Percentiles rank a stretch among this genome's conserved stretches.
phyloP scores from a whole-genome alignment of 1,140 invertebrate genomes.

The Whitmania pigra region DNA sequence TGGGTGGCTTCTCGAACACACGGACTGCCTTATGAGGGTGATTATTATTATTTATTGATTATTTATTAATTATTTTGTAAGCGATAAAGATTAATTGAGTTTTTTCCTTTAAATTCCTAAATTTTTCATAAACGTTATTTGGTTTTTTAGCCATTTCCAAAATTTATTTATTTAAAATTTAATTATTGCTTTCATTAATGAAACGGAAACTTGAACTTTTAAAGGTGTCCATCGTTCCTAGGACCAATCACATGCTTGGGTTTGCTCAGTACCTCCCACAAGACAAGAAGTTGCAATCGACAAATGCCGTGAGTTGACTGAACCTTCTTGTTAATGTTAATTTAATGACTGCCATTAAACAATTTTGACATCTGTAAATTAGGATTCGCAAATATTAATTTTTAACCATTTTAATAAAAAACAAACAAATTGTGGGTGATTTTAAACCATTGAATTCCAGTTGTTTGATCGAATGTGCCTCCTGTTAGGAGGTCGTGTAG shows the following conservation, averaged over 20 bases:
- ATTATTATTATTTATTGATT: background rate
- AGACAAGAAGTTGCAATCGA: conserved; percentile 94
- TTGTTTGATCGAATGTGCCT: conserved; percentile 54
- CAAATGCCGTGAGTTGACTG: conserved; percentile 56
- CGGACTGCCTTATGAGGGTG: conserved; percentile 87
- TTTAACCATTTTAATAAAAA: no score
- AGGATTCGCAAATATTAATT: no score
- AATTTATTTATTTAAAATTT: no score
- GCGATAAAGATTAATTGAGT: background rate
- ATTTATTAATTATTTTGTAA: background rate
- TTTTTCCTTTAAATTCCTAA: no score
- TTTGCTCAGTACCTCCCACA: conserved; percentile 98
- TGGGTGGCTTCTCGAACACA: conserved; percentile 93
- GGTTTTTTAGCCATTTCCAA: no score
- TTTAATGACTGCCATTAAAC: no score
- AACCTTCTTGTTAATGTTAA: no score
- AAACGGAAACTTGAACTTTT: background rate
- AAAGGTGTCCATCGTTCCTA: conserved; percentile 55
- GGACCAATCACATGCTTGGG: conserved; percentile 57
- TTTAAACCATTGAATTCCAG: conserved; percentile 22
- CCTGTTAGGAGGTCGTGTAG: conserved; percentile 85
- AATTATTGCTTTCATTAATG: no score
- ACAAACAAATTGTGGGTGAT: background rate
- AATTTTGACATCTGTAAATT: no score
- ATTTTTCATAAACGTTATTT: no score